These are phyloP conservation scores for Falco berigora DNA, from an alignment of 2,797 vertebrate genomes.

Conservation along the genomic window DNA sequence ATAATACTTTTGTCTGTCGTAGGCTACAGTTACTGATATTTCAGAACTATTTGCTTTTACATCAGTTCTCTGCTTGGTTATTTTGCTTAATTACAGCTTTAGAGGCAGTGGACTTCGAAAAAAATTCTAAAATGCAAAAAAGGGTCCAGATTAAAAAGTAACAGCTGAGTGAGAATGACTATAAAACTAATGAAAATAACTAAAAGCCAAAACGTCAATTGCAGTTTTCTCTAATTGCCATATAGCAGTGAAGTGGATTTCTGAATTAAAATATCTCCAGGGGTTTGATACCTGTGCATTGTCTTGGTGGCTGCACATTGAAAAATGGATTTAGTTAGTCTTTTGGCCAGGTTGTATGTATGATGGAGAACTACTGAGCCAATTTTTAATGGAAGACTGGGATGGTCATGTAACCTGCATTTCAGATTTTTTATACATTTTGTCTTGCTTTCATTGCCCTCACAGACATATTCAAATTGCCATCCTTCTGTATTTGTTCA, in stretches of 20 bases:
- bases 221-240: neutral
- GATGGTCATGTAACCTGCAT: neutral
- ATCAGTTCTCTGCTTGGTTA: neutral
- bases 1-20: neutral
- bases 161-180: neutral
- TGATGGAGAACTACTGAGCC: neutral
- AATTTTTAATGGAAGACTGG: neutral
- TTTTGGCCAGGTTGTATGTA: neutral
- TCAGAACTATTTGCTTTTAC: neutral
- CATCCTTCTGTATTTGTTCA: neutral
- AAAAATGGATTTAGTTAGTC: neutral
- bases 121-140: neutral
- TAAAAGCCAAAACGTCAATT: neutral
- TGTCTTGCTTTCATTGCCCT: neutral
- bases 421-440: neutral
- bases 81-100: neutral
- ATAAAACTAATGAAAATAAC: neutral
- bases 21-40: neutral
- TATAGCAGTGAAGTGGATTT: neutral
- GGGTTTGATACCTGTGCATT: neutral
- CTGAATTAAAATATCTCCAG: neutral
- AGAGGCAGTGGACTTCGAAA: neutral
- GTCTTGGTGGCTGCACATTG: neutral
- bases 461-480: neutral
- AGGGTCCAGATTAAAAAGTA: neutral